These are phyloP conservation scores for Junonia oenone DNA, from an alignment of 2,888 invertebrate species.

Conservation along the genomic window DNA sequence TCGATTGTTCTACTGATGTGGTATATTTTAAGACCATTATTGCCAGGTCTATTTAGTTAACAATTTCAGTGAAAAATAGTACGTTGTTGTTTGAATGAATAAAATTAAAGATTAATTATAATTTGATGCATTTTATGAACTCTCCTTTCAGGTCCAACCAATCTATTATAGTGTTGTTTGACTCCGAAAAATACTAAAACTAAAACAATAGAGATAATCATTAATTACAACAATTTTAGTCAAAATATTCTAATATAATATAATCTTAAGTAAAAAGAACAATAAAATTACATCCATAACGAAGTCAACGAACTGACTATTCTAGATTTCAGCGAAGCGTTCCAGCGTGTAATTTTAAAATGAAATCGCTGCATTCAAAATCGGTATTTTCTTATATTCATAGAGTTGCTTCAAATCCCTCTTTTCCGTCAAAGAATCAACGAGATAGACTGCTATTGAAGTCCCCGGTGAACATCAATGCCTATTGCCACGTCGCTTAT, in stretches of 20 bases:
- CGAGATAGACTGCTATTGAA: constrained; percentile 67
- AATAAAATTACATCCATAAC: not conserved
- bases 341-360: constrained; percentile 34
- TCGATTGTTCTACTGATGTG: no score
- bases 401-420: constrained; percentile 63
- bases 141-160: no score
- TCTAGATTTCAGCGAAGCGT: constrained; percentile 4
- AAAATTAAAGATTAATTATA: no score
- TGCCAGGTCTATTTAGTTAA: no score
- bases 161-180: no score
- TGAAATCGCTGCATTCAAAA: constrained; percentile 42
- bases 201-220: no score
- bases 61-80: no score
- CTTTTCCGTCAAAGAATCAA: constrained; percentile 65
- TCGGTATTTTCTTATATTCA: constrained; percentile 54
- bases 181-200: no score
- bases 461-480: constrained; percentile 73
- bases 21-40: no score
- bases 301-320: not conserved
- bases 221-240: not conserved
- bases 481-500: constrained; percentile 75
- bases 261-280: not conserved
- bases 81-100: no score
- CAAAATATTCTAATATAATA: not conserved
- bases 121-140: no score